Percentiles rank a stretch among this genome's conserved stretches.
Evolutionary conservation across 1,140 invertebrate genomes (phyloP).

Genomic region (Drosophila suzukii): DNA sequence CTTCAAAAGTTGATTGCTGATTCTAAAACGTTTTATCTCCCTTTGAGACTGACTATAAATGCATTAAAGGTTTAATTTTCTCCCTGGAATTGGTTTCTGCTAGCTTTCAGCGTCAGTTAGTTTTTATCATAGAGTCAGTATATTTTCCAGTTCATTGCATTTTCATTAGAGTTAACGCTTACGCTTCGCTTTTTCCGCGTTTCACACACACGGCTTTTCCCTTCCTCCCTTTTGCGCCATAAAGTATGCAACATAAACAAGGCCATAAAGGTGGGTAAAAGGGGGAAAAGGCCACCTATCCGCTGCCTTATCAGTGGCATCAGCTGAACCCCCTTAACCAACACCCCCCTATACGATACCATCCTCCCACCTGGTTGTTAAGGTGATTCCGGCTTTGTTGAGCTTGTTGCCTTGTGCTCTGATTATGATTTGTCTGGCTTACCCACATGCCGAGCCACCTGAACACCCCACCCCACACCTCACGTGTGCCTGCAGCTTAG

Average conservation of each 20-base stretch:
- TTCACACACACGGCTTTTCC: slow-evolving; percentile 7
- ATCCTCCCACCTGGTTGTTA: slow-evolving; percentile 48
- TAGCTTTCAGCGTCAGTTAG: slow-evolving; percentile 51
- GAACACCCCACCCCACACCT: neutral
- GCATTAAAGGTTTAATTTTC: slow-evolving; percentile 10
- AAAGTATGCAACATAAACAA: slow-evolving; percentile 72
- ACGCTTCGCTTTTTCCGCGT: slow-evolving; percentile 24
- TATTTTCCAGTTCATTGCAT: slow-evolving; percentile 60
- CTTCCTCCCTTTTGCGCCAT: slow-evolving; percentile 32
- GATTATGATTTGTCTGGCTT: slow-evolving; percentile 82
- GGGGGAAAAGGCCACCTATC: neutral
- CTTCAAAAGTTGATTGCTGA: neutral
- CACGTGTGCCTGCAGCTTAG: slow-evolving; percentile 46
- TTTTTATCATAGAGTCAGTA: slow-evolving; percentile 63
- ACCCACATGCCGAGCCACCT: slow-evolving; percentile 19
- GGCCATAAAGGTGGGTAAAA: slow-evolving; percentile 55
- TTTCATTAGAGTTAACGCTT: slow-evolving; percentile 61
- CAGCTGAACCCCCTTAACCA: slow-evolving; percentile 1
- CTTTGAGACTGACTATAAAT: neutral
- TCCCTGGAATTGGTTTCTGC: slow-evolving; percentile 47
- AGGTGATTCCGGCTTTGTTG: slow-evolving; percentile 54
- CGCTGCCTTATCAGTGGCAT: slow-evolving; percentile 44
- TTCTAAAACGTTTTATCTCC: neutral
- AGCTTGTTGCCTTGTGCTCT: slow-evolving; percentile 53
- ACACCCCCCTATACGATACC: neutral